Evolutionary conservation across 1,140 invertebrate genomes (phyloP).

Genomic region (Octopus sinensis): DNA sequence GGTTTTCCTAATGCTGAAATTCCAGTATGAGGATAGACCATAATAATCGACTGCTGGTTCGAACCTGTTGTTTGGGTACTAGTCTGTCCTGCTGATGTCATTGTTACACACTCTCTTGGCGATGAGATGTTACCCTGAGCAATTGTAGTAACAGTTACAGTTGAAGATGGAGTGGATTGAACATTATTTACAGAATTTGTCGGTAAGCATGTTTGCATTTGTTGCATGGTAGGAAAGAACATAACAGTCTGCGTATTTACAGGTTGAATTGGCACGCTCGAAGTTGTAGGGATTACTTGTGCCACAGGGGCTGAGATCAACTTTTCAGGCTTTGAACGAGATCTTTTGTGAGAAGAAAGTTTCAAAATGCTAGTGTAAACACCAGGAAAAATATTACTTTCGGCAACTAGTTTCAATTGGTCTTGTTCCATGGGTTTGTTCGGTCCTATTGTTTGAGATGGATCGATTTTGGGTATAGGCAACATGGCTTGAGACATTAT

Average conservation of each 20-base stretch:
- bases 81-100: background rate
- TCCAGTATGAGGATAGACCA: slow-evolving; percentile 40
- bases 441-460: slow-evolving; percentile 15
- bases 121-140: background rate
- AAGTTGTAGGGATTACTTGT: slow-evolving; percentile 13
- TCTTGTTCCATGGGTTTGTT: slow-evolving; percentile 22
- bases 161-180: background rate
- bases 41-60: slow-evolving; percentile 34
- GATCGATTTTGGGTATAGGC: background rate
- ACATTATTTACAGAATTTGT: background rate
- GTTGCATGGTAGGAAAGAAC: background rate
- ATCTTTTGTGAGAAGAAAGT: slow-evolving; percentile 45
- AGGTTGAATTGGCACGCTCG: background rate
- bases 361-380: slow-evolving; percentile 52
- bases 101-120: background rate
- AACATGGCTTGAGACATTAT: background rate
- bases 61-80: background rate
- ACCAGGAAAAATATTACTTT: slow-evolving; percentile 43
- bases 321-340: slow-evolving; percentile 33
- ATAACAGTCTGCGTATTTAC: slow-evolving; percentile 20
- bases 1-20: slow-evolving; percentile 34
- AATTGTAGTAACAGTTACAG: background rate
- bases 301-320: slow-evolving; percentile 16
- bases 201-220: background rate
- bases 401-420: slow-evolving; percentile 48